Evolutionary conservation across 2,797 vertebrate species (phyloP).

Genomic region (Halcyon chelicuti): DNA sequence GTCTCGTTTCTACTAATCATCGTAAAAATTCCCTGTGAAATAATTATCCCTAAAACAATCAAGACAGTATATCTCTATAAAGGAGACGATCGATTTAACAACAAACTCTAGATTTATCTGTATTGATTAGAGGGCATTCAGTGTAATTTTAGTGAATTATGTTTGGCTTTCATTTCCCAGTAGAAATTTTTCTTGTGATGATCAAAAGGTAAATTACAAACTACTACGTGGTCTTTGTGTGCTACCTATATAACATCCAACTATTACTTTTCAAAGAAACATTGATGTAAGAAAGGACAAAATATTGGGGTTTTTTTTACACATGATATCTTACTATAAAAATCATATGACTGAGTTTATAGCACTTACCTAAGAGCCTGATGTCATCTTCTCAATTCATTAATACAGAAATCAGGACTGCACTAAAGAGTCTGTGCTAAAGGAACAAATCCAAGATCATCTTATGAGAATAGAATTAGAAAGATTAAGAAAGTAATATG

Average conservation of each 20-base stretch:
- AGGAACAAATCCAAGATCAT: slow-evolving; percentile 78
- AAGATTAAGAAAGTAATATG: slow-evolving; percentile 77
- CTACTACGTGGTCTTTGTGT: slow-evolving; percentile 55
- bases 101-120: slow-evolving; percentile 92
- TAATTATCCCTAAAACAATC: slow-evolving; percentile 88
- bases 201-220: slow-evolving; percentile 74
- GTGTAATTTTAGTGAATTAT: slow-evolving; percentile 85
- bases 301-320: slow-evolving; percentile 51
- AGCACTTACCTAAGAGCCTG: slow-evolving; percentile 74
- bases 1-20: slow-evolving; percentile 76
- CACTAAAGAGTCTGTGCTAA: slow-evolving; percentile 70
- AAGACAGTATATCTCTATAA: slow-evolving; percentile 82
- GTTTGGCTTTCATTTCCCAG: slow-evolving; percentile 76
- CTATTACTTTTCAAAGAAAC: slow-evolving; percentile 63
- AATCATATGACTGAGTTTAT: slow-evolving; percentile 66
- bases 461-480: slow-evolving; percentile 78
- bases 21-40: slow-evolving; percentile 78
- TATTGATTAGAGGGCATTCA: slow-evolving; percentile 81
- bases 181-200: slow-evolving; percentile 79
- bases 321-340: slow-evolving; percentile 57
- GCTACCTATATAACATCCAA: slow-evolving; percentile 41
- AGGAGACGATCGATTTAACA: slow-evolving; percentile 86
- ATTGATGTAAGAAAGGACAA: slow-evolving; percentile 28
- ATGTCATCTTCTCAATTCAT: slow-evolving; percentile 76
- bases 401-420: slow-evolving; percentile 72